Evolutionary conservation across 2,888 invertebrate species (phyloP).

Genomic region (Anorthoa munda): DNA sequence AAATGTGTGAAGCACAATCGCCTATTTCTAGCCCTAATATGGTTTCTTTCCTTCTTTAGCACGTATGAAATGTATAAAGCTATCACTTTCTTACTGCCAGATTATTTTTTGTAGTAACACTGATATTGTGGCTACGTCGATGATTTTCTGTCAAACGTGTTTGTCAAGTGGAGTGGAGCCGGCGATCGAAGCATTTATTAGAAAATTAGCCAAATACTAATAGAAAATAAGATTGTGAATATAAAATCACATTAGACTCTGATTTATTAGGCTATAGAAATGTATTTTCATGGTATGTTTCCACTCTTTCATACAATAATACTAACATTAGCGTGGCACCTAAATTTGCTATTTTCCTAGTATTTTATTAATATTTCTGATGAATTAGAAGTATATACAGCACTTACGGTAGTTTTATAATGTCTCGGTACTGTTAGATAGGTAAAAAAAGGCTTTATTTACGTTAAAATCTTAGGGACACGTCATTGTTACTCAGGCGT

Average conservation of each 20-base stretch:
- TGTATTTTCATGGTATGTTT: constrained; percentile 79
- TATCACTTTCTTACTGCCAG: not conserved
- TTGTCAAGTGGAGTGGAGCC: constrained; percentile 69
- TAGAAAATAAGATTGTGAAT: constrained; percentile 54
- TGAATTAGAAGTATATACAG: not conserved
- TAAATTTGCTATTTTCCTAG: constrained; percentile 17
- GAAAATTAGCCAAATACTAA: constrained; percentile 53
- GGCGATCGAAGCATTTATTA: constrained; percentile 59
- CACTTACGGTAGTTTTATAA: not conserved
- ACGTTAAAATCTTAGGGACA: constrained; percentile 73
- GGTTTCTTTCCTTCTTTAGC: not conserved
- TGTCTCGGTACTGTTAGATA: not conserved
- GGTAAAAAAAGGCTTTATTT: not conserved
- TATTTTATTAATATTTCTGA: constrained; percentile 4
- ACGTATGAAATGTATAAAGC: not conserved
- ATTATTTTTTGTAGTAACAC: constrained; percentile 65
- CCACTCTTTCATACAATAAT: constrained; percentile 43
- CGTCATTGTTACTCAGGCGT: constrained; percentile 77
- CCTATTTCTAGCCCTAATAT: not conserved
- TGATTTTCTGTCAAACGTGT: constrained; percentile 78
- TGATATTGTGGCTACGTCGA: constrained; percentile 79
- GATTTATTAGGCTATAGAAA: constrained; percentile 66
- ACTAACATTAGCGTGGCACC: constrained; percentile 54
- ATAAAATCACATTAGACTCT: constrained; percentile 62
- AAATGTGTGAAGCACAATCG: not conserved